Conservation (phyloP, 2,888 invertebrate genomes). For the Lissocephala sabroskyi region DNA sequence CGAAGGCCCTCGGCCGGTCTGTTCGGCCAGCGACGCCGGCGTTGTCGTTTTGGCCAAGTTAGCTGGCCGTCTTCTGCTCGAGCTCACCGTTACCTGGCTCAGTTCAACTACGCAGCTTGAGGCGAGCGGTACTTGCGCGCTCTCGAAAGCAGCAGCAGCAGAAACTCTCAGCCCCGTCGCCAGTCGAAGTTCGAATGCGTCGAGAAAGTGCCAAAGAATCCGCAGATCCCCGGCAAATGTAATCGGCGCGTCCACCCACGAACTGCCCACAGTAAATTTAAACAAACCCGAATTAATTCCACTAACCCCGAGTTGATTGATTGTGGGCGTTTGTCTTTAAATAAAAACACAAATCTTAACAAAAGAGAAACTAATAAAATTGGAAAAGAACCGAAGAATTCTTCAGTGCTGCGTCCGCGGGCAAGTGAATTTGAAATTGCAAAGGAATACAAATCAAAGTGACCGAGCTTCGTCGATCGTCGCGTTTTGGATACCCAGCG, state of each 20-base stretch:
- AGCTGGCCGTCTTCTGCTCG: conserved; percentile 40
- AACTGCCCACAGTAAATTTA: conserved; percentile 33
- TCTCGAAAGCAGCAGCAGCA: conserved; percentile 27
- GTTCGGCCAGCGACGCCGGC: conserved; percentile 11
- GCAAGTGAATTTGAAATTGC: no score
- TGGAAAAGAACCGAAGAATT: not conserved
- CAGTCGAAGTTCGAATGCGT: conserved; percentile 22
- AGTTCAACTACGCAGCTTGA: conserved; percentile 61
- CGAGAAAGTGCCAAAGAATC: conserved; percentile 26
- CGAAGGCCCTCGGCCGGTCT: conserved; percentile 2
- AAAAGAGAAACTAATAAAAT: conserved; percentile 1
- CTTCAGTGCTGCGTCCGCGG: not conserved
- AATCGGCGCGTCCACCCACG: no score
- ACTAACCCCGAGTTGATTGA: conserved; percentile 29
- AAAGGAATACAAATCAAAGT: no score
- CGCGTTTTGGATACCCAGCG: no score
- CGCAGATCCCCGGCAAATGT: conserved; percentile 3
- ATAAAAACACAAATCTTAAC: conserved; percentile 2
- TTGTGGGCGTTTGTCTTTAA: conserved; percentile 39
- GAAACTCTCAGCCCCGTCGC: conserved; percentile 27
- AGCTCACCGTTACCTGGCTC: conserved; percentile 60
- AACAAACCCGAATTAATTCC: conserved; percentile 9
- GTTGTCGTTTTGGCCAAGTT: conserved; percentile 19
- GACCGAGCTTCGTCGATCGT: no score
- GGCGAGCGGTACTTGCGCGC: conserved; percentile 61